Evolutionary conservation across 2,888 invertebrate species (phyloP), one percentile per base, ranked within the genome.

Genomic region (Darwinula stevensoni): DNA sequence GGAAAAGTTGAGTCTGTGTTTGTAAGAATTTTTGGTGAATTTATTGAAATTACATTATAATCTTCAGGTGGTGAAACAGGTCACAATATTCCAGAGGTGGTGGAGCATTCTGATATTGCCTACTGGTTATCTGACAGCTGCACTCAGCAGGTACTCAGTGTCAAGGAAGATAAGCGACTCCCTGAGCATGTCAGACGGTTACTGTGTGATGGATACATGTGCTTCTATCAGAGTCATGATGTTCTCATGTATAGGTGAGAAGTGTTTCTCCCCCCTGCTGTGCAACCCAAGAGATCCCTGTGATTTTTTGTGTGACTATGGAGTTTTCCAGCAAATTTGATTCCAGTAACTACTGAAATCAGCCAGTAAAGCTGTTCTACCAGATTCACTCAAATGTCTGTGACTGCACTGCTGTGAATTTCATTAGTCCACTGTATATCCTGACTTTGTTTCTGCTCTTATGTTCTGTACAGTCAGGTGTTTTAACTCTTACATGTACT

Each of bases 121-220:
- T 63, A 67, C 44, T 86, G 82, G 80, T 57, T 88, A 34, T 67
- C 74, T 17, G 76, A 78, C 40, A 75, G 75, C 40, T 68, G 69
- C 32, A 68, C 66, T 27, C 61, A 65, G 41, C 56, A 61, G 29
- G 57, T 75, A 31, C 61, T 65, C 41, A 64, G 66, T 43, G 58
- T 64, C 36, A 61, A 44, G n/a, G 65, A 67, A 43, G 72, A 78
- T 49, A 64, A 72, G 48, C 62, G 65, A 48, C 56, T 84, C 43
- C 76, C 80, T 9, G 73, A 75, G 46, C 70, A 73, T 48, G 73
- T 78, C 36, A 67, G 73, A 45, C 63, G 88, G 38, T 61, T 94
- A 37, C 62, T 94, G 34, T 80, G 84, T 47, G 91, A 94, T 57
- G 84, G 84, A 17, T 94, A 94, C 57, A 84, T 94, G 67, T 91